Evolutionary conservation across 2,888 invertebrate genomes (phyloP).

Genomic region (Laothoe populi): DNA sequence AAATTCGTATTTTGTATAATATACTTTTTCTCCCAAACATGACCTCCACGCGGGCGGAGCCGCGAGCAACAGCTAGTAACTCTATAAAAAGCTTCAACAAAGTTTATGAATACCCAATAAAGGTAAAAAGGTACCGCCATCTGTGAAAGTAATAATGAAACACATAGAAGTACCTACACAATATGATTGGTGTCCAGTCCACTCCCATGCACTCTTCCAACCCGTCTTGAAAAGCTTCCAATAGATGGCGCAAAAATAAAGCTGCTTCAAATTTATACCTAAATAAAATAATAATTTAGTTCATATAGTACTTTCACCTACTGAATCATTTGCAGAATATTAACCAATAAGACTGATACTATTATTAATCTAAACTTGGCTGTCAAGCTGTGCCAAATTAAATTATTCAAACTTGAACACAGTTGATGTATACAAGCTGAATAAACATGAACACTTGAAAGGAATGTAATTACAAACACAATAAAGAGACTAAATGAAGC

Average conservation of each 20-base stretch:
- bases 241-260: conserved; percentile 9
- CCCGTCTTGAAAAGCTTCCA: neutral
- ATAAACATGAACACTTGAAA: conserved; percentile 30
- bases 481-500: conserved; percentile 47
- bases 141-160: neutral
- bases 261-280: neutral
- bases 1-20: no score
- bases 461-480: conserved; percentile 56
- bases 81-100: no score
- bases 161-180: neutral
- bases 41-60: no score
- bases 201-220: neutral
- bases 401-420: no score
- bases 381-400: no score
- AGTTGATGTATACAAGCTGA: conserved; percentile 3
- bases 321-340: no score
- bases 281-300: neutral
- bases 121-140: neutral
- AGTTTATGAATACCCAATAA: neutral
- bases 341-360: no score
- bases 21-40: no score
- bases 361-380: no score
- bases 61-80: no score
- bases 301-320: no score
- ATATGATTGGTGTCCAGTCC: neutral